These are phyloP conservation scores for Pegea sp. DNA, from an alignment of 23 tunicate genomes.

Conservation along the genomic window DNA sequence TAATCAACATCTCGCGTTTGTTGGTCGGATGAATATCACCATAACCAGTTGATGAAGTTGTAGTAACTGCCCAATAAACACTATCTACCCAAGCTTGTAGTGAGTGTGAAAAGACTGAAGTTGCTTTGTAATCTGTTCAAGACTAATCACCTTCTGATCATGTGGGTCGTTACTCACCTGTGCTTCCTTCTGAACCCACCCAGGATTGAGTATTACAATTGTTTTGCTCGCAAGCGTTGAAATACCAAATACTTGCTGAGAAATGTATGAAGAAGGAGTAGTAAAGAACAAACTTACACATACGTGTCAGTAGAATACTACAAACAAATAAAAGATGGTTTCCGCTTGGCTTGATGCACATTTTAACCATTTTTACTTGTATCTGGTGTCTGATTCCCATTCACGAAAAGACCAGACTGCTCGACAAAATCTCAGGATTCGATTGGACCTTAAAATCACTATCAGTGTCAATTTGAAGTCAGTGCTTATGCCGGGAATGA, in stretches of 20 bases:
- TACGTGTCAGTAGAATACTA: conserved; percentile 38
- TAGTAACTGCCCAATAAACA: conserved; percentile 68
- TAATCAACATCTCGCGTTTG: conserved; percentile 34
- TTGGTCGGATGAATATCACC: conserved; percentile 76
- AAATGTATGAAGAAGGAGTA: conserved; percentile 17
- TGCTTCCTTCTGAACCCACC: conserved; percentile 5
- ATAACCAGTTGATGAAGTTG: conserved; percentile 85
- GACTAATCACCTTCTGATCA: background rate
- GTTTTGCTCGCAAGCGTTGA: conserved; percentile 35
- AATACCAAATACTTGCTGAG: conserved; percentile 31
- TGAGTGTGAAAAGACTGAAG: conserved; percentile 9
- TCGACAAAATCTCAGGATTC: conserved; percentile 41
- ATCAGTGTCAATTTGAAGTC: conserved; percentile 14
- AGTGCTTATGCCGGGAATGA: conserved; percentile 5
- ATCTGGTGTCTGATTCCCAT: conserved; percentile 41
- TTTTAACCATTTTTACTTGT: too few species aligned
- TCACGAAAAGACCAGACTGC: conserved; percentile 15
- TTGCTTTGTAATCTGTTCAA: conserved; percentile 18
- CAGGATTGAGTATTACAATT: conserved; percentile 18
- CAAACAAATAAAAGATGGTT: background rate
- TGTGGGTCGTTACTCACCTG: background rate
- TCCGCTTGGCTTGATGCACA: background rate
- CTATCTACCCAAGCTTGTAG: conserved; percentile 54
- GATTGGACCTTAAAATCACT: conserved; percentile 15
- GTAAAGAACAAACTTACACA: conserved; percentile 27